Conservation (phyloP, 2,797 vertebrate species). For the Mormyrops boulengeri region DNA sequence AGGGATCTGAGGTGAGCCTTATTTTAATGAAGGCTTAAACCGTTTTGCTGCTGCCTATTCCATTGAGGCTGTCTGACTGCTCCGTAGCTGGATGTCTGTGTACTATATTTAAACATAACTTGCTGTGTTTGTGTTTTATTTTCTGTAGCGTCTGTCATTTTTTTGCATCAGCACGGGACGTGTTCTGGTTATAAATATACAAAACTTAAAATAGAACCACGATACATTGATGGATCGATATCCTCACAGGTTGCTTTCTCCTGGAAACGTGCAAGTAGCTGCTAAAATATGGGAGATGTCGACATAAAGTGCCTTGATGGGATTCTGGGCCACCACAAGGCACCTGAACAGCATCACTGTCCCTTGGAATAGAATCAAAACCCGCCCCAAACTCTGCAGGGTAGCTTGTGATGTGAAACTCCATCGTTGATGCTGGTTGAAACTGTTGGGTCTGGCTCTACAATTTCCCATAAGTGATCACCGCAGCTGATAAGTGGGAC, state of each 20-base stretch:
- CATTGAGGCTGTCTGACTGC: not conserved
- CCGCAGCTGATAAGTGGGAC: not conserved
- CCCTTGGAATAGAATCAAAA: not conserved
- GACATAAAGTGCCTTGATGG: not conserved
- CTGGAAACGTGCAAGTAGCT: not conserved
- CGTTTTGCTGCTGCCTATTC: not conserved
- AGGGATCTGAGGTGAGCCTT: not conserved
- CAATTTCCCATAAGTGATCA: not conserved
- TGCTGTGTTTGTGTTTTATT: constrained; percentile 3
- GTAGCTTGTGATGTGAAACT: not conserved
- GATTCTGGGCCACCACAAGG: not conserved
- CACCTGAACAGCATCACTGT: not conserved
- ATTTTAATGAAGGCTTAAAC: constrained; percentile 4
- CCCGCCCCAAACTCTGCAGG: not conserved
- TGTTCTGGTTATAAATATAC: not conserved
- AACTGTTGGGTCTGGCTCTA: not conserved
- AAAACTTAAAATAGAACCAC: not conserved
- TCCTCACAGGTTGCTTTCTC: not conserved
- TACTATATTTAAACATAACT: not conserved
- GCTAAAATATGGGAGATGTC: not conserved
- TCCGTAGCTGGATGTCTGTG: not conserved
- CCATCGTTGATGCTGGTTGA: not conserved
- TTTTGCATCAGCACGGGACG: not conserved
- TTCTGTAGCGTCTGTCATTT: not conserved
- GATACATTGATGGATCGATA: not conserved